A percentile compares a stretch with the other conserved stretches of the same genome.
Evolutionary conservation across 2,888 invertebrate species (phyloP).

Genomic region (Ptycholaimellus sp.): DNA sequence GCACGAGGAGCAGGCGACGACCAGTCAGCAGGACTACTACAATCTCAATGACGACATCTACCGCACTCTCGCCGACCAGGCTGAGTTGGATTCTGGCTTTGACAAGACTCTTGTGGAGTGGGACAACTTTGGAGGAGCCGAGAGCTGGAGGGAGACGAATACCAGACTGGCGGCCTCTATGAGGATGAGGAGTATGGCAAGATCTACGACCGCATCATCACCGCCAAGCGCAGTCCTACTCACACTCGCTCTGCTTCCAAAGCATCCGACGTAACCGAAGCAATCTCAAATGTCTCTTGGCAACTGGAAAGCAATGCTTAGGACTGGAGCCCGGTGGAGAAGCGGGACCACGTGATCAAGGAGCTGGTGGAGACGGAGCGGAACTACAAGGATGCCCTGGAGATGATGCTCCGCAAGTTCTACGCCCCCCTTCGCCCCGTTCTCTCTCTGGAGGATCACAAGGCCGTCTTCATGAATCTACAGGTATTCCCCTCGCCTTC

Average conservation of each 20-base stretch:
- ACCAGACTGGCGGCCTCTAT: constrained; percentile 1
- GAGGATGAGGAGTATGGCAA: constrained; percentile 6
- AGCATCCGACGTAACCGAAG: too few relatives aligned
- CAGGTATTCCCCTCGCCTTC: too few relatives aligned
- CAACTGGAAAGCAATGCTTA: too few relatives aligned
- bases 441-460: constrained; percentile 48
- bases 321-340: constrained; percentile 46
- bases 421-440: constrained; percentile 37
- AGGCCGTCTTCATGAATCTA: constrained; percentile 64
- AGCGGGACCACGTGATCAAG: constrained; percentile 51
- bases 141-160: constrained; percentile 13
- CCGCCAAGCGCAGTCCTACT: neutral
- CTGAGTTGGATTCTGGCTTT: constrained; percentile 18
- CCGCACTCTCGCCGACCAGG: constrained; percentile 28
- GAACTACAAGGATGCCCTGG: constrained; percentile 78
- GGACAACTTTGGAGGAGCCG: neutral
- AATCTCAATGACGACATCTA: constrained; percentile 29
- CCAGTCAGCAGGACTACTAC: constrained; percentile 33
- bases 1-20: constrained; percentile 3
- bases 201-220: constrained; percentile 14
- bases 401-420: constrained; percentile 27
- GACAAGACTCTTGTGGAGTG: neutral
- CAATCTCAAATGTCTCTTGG: too few relatives aligned
- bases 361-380: constrained; percentile 87
- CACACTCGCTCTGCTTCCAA: neutral